These are phyloP conservation scores for Stegophylla sp. DNA, from an alignment of 2,888 invertebrate genomes.

Conservation along the genomic window DNA sequence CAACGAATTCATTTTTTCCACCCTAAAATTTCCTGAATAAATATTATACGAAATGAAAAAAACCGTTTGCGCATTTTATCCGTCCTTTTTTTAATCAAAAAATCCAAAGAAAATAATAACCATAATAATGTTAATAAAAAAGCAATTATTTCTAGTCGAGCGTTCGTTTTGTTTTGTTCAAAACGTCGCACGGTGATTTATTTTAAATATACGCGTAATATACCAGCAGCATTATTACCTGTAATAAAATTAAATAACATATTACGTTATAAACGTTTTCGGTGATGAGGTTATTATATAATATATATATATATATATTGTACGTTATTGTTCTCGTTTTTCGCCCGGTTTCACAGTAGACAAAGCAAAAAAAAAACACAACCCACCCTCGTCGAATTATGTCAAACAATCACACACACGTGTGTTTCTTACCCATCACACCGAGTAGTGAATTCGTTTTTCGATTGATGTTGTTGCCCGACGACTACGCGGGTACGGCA, in stretches of 20 bases:
- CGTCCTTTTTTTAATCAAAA: background rate
- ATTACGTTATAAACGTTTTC: background rate
- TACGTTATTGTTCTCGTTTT: background rate
- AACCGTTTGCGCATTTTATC: background rate
- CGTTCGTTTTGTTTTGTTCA: background rate
- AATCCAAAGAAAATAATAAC: background rate
- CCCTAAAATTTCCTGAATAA: background rate
- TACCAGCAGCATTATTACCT: background rate
- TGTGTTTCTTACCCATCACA: background rate
- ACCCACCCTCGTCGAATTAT: constrained; percentile 44
- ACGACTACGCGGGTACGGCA: background rate
- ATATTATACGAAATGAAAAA: background rate
- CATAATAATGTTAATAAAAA: background rate
- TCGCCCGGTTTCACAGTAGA: background rate
- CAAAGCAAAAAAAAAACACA: constrained; percentile 16
- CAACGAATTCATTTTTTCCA: too few relatives aligned
- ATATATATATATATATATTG: too few relatives aligned
- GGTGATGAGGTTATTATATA: constrained; percentile 1
- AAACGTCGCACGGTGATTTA: constrained; percentile 7
- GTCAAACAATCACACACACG: constrained; percentile 46
- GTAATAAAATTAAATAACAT: background rate
- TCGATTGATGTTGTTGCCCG: constrained; percentile 16
- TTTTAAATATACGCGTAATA: constrained; percentile 23
- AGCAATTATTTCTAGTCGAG: constrained; percentile 20
- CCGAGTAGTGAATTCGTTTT: constrained; percentile 27